Conservation (phyloP, 2,888 invertebrate genomes). For the Theodoxus fluviatilis region DNA sequence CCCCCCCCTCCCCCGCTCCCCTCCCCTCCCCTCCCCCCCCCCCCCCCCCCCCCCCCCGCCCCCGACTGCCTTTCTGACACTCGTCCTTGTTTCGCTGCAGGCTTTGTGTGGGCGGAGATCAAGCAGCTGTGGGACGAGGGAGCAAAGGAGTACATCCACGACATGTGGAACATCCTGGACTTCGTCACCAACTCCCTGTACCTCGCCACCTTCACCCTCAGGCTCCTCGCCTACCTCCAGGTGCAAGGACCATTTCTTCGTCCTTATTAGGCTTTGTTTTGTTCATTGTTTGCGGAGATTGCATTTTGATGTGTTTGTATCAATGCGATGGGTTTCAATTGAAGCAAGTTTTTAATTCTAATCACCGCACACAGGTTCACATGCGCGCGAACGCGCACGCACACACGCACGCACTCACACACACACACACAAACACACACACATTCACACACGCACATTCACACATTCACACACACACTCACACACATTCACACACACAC, state of each 20-base stretch:
- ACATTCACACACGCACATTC: too few relatives aligned
- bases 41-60: neutral
- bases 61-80: neutral
- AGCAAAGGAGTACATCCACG: constrained; percentile 92
- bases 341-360: neutral
- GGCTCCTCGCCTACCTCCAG: constrained; percentile 93
- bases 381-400: neutral
- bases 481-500: neutral
- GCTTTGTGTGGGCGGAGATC: constrained; percentile 98
- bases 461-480: constrained; percentile 7
- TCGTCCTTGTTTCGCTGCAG: constrained; percentile 68
- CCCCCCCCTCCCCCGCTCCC: neutral
- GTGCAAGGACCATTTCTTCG: too few relatives aligned
- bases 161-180: constrained; percentile 99
- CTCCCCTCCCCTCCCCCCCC: neutral
- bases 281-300: too few relatives aligned
- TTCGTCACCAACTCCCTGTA: constrained; percentile 98
- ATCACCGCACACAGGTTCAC: neutral
- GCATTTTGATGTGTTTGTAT: too few relatives aligned
- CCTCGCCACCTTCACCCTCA: constrained; percentile 92
- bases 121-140: constrained; percentile 99
- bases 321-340: too few relatives aligned
- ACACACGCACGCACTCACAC: neutral
- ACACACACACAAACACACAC: constrained; percentile 3
- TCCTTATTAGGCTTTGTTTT: too few relatives aligned